Evolutionary conservation across 2,888 invertebrate genomes (phyloP).

Genomic region (Flexamia atlantica): DNA sequence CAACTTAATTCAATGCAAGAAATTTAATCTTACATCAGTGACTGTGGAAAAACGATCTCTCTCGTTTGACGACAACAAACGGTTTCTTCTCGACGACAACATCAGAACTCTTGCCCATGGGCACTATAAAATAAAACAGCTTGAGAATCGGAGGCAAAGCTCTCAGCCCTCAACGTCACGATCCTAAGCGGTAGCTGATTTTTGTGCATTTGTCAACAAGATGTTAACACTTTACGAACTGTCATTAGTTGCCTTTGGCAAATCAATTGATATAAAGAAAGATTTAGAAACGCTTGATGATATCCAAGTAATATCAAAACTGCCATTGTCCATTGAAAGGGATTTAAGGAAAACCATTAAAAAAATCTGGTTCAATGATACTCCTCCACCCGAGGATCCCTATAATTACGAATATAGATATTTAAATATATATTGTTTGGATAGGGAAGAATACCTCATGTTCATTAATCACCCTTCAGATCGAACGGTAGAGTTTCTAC

Average conservation of each 20-base stretch:
- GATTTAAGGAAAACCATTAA: background rate
- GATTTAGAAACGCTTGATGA: background rate
- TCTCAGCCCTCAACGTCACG: background rate
- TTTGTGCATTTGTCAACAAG: background rate
- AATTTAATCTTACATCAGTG: background rate
- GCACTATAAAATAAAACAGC: background rate
- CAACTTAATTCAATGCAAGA: too few relatives aligned
- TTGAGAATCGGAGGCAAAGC: slow-evolving; percentile 5
- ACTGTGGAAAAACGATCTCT: background rate
- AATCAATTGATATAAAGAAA: background rate
- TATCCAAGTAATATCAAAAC: background rate
- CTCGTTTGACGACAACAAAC: background rate
- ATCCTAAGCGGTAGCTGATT: background rate
- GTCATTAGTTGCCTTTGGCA: background rate
- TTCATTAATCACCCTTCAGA: background rate
- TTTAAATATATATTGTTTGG: background rate
- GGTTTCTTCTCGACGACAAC: background rate
- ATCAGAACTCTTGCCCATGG: background rate
- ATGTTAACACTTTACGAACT: background rate
- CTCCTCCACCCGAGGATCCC: background rate
- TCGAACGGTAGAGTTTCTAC: background rate
- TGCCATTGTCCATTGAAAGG: background rate
- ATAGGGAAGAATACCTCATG: background rate
- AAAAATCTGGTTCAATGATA: background rate
- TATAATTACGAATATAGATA: background rate